Percentiles rank a stretch among this genome's conserved stretches.
Conservation (phyloP, 2,113 vertebrate species). For the Siniperca knerii region DNA sequence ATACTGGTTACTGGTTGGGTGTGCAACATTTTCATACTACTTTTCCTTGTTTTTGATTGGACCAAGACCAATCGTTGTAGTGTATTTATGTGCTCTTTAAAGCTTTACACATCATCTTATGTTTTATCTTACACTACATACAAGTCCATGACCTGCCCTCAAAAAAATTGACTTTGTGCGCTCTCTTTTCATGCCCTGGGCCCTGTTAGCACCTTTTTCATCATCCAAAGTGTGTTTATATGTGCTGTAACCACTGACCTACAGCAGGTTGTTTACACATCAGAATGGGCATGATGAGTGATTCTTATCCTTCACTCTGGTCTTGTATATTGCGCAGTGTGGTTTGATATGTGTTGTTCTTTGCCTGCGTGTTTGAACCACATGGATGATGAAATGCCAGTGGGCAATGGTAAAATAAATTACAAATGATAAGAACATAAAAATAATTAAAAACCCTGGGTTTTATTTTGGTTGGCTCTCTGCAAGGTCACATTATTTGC, state of each 20-base stretch:
- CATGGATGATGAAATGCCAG: constrained; percentile 34
- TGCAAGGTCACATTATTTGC: constrained; percentile 21
- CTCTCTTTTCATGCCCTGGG: constrained; percentile 33
- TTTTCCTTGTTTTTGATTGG: not conserved
- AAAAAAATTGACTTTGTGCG: constrained; percentile 27
- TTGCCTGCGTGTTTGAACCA: constrained; percentile 35
- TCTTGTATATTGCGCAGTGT: constrained; percentile 45
- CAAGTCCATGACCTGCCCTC: constrained; percentile 9
- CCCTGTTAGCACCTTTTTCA: constrained; percentile 78
- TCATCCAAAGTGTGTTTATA: constrained; percentile 79
- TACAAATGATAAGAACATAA: constrained; percentile 46
- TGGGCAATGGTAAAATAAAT: constrained; percentile 46
- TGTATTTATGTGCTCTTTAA: not conserved
- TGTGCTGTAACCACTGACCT: constrained; percentile 65
- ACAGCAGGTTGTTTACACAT: constrained; percentile 73
- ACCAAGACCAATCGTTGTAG: not conserved
- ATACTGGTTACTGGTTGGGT: not conserved
- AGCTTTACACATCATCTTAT: not conserved
- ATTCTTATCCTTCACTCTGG: constrained; percentile 57
- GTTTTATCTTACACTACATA: constrained; percentile 11
- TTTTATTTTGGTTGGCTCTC: constrained; percentile 45
- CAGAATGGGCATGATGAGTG: constrained; percentile 60
- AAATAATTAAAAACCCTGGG: constrained; percentile 35
- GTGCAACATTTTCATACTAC: not conserved
- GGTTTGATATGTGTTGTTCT: constrained; percentile 58